Evolutionary conservation across 2,113 vertebrate species (phyloP), one percentile per base, ranked within the genome.

Genomic region (Butorides virescens): DNA sequence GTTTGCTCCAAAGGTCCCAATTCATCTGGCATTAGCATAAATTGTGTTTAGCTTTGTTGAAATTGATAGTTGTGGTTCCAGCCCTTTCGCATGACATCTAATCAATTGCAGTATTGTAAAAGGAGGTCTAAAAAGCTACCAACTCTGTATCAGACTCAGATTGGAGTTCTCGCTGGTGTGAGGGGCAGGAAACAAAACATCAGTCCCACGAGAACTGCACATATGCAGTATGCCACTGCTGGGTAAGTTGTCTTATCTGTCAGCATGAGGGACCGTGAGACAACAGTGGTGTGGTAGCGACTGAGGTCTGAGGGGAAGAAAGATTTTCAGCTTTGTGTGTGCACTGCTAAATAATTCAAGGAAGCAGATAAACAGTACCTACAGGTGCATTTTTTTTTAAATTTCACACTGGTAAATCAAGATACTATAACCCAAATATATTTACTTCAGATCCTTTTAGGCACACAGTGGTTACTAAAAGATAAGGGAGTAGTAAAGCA

Each of bases 261-360:
- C 65, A 63, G 92, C 13, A 0, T 0, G 0, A 58, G 66, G 55
- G 61, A 83, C 55, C 0, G 0, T 19, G 52, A 56, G 71, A 65
- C 27, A 65, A 6, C 62, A 85, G 77, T 58, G 61, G 70, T 42
- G 30, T 72, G 61, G 76, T 20, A 61, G 37, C 63, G 84, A 68
- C 42, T 55, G 66, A 76, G 55, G 46, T 91, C 42, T 95, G 71
- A 79, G 71, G 59, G 73, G 56, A 78, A 72, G 73, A 65, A 68
- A 50, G 16, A 56, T 46, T 58, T 75, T 73, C 87, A 72, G 75
- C 74, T 88, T 68, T 70, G 59, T 58, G 55, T 63, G 47, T 67
- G 37, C 61, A 34, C 56, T 87, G 86, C 70, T 87, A 63, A 92
- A 49, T 93, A 86, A 95, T 91, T 75, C 36, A 76, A 53, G 90